These are phyloP conservation scores for Tachuris rubrigastra DNA, from an alignment of 2,113 vertebrate species.

Conservation along the genomic window DNA sequence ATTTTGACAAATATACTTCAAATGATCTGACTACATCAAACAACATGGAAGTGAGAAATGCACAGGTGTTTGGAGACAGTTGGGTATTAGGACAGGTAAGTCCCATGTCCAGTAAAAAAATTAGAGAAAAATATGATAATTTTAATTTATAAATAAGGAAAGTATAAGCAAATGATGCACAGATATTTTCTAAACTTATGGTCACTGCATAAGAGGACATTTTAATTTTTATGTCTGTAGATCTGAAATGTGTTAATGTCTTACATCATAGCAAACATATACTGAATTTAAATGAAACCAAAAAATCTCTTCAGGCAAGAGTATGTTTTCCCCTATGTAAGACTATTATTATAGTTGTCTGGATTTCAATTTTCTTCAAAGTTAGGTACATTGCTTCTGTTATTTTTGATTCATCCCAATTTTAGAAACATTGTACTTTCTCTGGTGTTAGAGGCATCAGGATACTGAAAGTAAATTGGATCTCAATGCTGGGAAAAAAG, in stretches of 20 bases:
- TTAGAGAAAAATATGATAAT: neutral
- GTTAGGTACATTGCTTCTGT: neutral
- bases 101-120: neutral
- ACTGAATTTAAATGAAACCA: neutral
- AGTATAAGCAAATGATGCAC: neutral
- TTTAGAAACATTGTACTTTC: neutral
- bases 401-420: neutral
- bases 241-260: neutral
- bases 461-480: neutral
- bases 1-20: conserved; percentile 96
- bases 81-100: conserved; percentile 95
- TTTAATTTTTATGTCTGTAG: neutral
- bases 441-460: neutral
- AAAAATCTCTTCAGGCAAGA: neutral
- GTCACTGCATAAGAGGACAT: neutral
- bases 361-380: neutral
- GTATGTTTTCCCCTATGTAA: neutral
- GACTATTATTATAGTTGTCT: neutral
- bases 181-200: neutral
- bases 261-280: neutral
- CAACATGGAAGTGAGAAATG: conserved; percentile 95
- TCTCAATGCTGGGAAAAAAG: neutral
- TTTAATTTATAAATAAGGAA: neutral
- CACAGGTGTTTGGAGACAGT: conserved; percentile 95
- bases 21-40: conserved; percentile 98